Evolutionary conservation across 2,888 invertebrate species (phyloP).

Genomic region (Allolobophora icterica): DNA sequence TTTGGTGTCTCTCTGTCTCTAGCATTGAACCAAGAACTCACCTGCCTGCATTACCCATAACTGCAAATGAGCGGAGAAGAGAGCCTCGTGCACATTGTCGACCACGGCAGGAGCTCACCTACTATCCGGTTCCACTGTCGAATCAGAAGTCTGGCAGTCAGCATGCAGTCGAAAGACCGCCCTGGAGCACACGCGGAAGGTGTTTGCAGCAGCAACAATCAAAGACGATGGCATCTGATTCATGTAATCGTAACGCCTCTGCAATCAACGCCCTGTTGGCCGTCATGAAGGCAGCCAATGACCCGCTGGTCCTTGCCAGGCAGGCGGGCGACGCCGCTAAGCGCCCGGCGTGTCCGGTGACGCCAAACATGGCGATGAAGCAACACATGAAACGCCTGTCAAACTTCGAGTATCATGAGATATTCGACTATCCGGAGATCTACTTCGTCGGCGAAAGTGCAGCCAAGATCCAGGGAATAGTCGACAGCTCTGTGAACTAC

Average conservation of each 20-base stretch:
- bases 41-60: background rate
- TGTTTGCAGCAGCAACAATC: background rate
- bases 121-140: background rate
- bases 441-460: constrained; percentile 93
- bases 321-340: background rate
- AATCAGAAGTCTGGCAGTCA: background rate
- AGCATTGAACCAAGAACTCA: background rate
- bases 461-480: constrained; percentile 80
- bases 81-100: background rate
- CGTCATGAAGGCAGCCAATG: background rate
- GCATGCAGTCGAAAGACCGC: background rate
- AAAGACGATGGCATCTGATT: background rate
- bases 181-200: background rate
- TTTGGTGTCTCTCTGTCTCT: background rate
- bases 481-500: constrained; percentile 68
- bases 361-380: constrained; percentile 72
- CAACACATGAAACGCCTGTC: constrained; percentile 78
- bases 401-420: constrained; percentile 95
- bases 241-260: background rate
- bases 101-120: background rate
- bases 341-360: constrained; percentile 14
- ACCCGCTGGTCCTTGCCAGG: background rate
- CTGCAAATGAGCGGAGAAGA: background rate
- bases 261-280: background rate
- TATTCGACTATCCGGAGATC: constrained; percentile 85